Conservation (phyloP, 2,797 vertebrate genomes). For the Todus mexicanus region DNA sequence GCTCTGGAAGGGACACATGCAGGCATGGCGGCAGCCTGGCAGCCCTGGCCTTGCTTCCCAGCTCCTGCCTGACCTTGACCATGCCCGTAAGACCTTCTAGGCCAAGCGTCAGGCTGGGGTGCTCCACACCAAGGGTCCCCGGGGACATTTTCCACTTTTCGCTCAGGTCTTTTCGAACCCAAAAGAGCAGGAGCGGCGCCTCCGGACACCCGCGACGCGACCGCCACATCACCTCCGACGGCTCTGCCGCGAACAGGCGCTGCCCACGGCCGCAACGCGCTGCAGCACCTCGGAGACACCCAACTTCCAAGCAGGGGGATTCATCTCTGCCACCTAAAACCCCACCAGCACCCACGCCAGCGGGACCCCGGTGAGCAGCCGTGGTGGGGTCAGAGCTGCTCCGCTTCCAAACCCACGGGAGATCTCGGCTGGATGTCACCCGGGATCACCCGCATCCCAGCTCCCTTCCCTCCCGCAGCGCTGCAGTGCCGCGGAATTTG, state of each 20-base stretch:
- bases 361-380: neutral
- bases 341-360: neutral
- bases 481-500: neutral
- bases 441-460: neutral
- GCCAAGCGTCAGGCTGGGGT: neutral
- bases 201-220: rapidly evolving
- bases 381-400: neutral
- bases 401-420: rapidly evolving
- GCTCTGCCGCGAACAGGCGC: neutral
- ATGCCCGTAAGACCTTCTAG: rapidly evolving
- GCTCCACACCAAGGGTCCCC: neutral
- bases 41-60: neutral
- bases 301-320: neutral
- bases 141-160: neutral
- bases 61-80: neutral
- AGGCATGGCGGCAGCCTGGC: neutral
- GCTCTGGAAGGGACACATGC: neutral
- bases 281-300: neutral
- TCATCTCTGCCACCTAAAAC: neutral
- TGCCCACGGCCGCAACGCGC: neutral
- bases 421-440: neutral
- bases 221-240: neutral
- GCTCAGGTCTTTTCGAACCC: neutral
- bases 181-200: neutral
- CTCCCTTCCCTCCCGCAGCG: neutral